Evolutionary conservation across 1,140 invertebrate species (phyloP), one percentile per base, ranked within the genome.

Genomic region (Paralvinella palmiformis): DNA sequence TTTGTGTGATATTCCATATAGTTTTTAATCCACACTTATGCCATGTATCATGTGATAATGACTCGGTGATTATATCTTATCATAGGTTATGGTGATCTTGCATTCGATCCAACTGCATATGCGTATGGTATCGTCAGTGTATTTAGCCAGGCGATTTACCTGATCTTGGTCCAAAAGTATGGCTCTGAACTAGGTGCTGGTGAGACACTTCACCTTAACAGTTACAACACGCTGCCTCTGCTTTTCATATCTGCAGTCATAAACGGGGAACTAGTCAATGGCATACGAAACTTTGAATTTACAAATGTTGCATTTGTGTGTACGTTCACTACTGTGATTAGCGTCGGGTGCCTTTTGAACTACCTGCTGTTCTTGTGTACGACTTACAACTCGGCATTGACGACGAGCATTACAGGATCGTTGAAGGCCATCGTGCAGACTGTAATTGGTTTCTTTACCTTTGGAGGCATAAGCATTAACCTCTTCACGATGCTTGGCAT

Each of bases 291-390:
- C 22, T 41, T 64, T 22, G 65, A 27, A 57, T 24, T 35, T 27
- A 33, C 5, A 31, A 50, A 72, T 24, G 17, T 67, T 3, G 65
- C 64, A 29, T 84, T 84, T 67, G 58, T 79, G 22, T 32, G 77
- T 7, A 56, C 76, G 7, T 79, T 83, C 62, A 52, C 74, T 33
- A 29, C 73, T 2, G 72, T 83, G 24, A 73, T 83, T 31, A 65
- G 72, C 32, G 68, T 82, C 59, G 84, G 84, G 0, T 77, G 76
- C 36, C 63, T 83, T 3, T 68, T 84, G 24, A 84, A 84, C 68
- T 84, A 82, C 67, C 79, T 82, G 1, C 68, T 84, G 50, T 84
- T 84, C 68, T 72, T 84, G 48, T 84, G 83, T 67, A 83, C 83
- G 0, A 76, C 75, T 55, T 68, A 81, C 48, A 84, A 80, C 24